Conservation (phyloP, 2,113 vertebrate genomes). For the Poeciliopsis occidentalis region DNA sequence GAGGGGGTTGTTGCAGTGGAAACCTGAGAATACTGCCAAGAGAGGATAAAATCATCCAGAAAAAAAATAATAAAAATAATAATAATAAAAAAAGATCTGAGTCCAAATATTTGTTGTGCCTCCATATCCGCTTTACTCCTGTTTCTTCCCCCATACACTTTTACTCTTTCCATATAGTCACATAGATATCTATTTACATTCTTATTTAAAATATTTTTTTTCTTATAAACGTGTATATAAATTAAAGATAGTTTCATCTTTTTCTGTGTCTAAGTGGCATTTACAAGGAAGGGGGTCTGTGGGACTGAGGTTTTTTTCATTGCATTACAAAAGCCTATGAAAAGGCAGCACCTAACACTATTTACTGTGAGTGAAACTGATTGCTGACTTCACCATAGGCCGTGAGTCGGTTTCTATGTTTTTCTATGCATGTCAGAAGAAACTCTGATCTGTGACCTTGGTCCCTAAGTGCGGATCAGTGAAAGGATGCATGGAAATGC, state of each 20-base stretch:
- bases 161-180: conserved; percentile 61
- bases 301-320: conserved; percentile 82
- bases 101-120: conserved; percentile 33
- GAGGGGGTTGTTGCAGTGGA: conserved; percentile 55
- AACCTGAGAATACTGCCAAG: conserved; percentile 73
- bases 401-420: conserved; percentile 30
- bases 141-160: conserved; percentile 41
- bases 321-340: conserved; percentile 76
- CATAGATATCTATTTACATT: conserved; percentile 80
- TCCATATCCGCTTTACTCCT: conserved; percentile 22
- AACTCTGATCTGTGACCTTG: conserved; percentile 65
- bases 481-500: conserved; percentile 47
- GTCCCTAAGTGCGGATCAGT: conserved; percentile 72
- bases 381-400: conserved; percentile 43
- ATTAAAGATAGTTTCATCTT: conserved; percentile 77
- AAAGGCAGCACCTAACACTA: conserved; percentile 80
- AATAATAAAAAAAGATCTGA: conserved; percentile 21
- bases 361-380: conserved; percentile 45
- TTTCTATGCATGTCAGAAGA: conserved; percentile 28
- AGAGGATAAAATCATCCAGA: conserved; percentile 57
- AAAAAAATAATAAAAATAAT: background rate
- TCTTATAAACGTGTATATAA: conserved; percentile 80
- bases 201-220: conserved; percentile 80
- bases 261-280: conserved; percentile 79
- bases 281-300: conserved; percentile 75